Percentiles rank a stretch among this genome's conserved stretches.
phyloP scores from a whole-genome alignment of 1,140 invertebrate genomes.

The Lethrus apterus region DNA sequence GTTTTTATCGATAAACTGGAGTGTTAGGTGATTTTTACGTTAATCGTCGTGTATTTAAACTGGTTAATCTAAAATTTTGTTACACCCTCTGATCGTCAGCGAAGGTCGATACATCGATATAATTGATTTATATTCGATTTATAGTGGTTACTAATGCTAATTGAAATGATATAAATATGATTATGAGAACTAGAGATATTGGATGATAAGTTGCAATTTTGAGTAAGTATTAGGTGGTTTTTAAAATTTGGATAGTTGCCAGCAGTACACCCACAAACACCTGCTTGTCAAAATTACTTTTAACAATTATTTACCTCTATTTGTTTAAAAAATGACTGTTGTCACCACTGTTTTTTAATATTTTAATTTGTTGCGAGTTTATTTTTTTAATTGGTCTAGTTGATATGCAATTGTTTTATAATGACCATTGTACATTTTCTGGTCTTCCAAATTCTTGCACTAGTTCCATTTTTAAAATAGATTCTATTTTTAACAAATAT shows the following conservation, averaged over 20 bases:
- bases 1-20: conserved; percentile 20
- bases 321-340: neutral
- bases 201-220: conserved; percentile 29
- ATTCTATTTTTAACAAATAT: conserved; percentile 20
- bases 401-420: no score
- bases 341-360: neutral
- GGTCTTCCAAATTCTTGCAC: conserved; percentile 15
- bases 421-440: conserved; percentile 20
- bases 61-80: conserved; percentile 16
- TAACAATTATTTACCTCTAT: conserved; percentile 10
- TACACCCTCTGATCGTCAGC: conserved; percentile 24
- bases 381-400: conserved; percentile 7
- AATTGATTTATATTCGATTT: conserved; percentile 17
- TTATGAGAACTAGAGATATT: conserved; percentile 27
- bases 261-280: conserved; percentile 30
- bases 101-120: conserved; percentile 18
- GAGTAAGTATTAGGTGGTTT: conserved; percentile 37
- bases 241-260: conserved; percentile 29
- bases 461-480: conserved; percentile 22
- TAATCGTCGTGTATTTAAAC: conserved; percentile 14
- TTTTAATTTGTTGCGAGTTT: neutral
- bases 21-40: conserved; percentile 21
- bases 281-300: conserved; percentile 15
- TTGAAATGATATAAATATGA: conserved; percentile 17
- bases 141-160: conserved; percentile 19